Conservation (phyloP, 92 coral and sea anemone species). For the Phenganax subtilis region DNA sequence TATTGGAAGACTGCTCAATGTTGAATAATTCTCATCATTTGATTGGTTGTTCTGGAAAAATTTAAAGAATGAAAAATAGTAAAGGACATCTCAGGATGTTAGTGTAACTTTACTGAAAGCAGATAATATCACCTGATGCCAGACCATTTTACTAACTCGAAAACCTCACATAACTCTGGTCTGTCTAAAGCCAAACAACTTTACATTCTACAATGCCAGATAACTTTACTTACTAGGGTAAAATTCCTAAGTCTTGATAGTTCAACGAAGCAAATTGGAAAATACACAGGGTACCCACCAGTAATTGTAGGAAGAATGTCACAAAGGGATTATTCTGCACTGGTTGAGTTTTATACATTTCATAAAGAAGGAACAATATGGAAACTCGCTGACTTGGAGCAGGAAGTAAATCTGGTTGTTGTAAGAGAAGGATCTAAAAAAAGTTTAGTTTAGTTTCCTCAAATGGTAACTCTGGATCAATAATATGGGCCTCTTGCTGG, state of each 20-base stretch:
- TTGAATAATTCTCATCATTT: conserved; percentile 58
- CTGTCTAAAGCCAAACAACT: too few relatives aligned
- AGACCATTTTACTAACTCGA: too few relatives aligned
- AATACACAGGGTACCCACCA: conserved; percentile 54
- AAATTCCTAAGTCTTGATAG: background rate
- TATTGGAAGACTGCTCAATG: conserved; percentile 14
- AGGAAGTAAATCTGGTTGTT: conserved; percentile 83
- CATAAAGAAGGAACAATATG: conserved; percentile 74
- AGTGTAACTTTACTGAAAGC: background rate
- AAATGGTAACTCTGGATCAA: too few relatives aligned
- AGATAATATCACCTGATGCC: too few relatives aligned
- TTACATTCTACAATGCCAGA: too few relatives aligned
- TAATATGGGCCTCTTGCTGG: too few relatives aligned
- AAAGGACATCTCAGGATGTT: too few relatives aligned
- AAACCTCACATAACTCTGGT: too few relatives aligned
- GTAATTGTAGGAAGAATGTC: conserved; percentile 72
- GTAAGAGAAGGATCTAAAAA: conserved; percentile 67
- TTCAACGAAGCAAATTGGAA: background rate
- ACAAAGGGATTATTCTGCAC: conserved; percentile 89
- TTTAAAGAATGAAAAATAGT: background rate
- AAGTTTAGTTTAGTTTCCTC: too few relatives aligned
- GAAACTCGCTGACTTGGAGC: conserved; percentile 70
- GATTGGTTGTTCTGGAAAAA: conserved; percentile 44
- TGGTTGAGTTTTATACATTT: conserved; percentile 85
- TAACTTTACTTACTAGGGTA: too few relatives aligned